Base-by-base conservation (phyloP, 2,113 vertebrate genomes). In the Chauna torquata region DNA sequence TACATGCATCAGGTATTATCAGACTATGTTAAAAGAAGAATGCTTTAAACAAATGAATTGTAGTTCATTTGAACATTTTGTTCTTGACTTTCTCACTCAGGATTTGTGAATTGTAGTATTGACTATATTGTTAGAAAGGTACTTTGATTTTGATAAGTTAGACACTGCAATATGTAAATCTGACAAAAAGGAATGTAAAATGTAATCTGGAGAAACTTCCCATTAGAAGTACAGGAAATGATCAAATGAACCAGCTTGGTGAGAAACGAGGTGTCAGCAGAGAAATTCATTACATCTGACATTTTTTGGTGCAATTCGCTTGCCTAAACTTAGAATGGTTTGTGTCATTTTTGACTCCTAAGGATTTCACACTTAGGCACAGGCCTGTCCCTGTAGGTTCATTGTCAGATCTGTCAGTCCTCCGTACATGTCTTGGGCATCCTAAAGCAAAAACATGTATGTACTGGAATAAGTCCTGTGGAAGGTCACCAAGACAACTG, bases 371-470 rank as follows among this genome's bases (percentile, higher is more conserved):
- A 28, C 36, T 22, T 49, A 18, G 15, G 27, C 28, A 66, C 9
- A 79, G 28, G 19, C 32, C 40, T 81, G 11, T 70, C 5, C 3
- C 20, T 86, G 1, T 10, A 65, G 9, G 7, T 74, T 12, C 7
- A 27, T 80, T 61, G 8, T 72, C 44, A 38, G 17, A 17, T 42
- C 30, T 49, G 4, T 78, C 12, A 81, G 16, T 69, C n/a, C 11
- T 47, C 15, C 0, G 1, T 25, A 40, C 0, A 3, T 27, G 0
- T 15, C 36, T 92, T 61, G 12, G 47, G 36, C 34, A 66, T 52
- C 45, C 16, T 72, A 44, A 84, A 86, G 25, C 2, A 89, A 88
- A 94, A 65, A 4, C 3, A 18, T 2, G 16, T 13, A 50, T 59
- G 1, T 38, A 15, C 16, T n/a, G 28, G 42, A 88, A 8, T 25